Conservation (phyloP, 2,113 vertebrate genomes). For the Oplegnathus fasciatus region DNA sequence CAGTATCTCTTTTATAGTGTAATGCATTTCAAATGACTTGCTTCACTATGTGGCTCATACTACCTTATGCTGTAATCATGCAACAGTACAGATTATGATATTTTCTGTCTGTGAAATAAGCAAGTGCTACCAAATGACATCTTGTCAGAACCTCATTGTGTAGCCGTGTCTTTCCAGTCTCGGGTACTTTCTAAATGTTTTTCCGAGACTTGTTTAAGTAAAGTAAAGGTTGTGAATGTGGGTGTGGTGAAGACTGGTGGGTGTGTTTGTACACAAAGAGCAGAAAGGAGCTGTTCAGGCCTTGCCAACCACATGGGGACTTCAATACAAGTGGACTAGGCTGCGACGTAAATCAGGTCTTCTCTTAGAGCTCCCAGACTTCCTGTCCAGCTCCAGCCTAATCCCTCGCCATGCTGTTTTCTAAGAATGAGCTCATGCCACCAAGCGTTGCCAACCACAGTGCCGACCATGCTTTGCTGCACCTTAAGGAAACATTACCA, state of each 20-base stretch:
- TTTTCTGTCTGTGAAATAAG: not conserved
- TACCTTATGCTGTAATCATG: not conserved
- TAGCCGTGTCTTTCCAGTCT: not conserved
- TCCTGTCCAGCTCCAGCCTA: slow-evolving; percentile 54
- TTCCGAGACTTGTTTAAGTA: slow-evolving; percentile 26
- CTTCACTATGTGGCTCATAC: not conserved
- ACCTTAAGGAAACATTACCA: slow-evolving; percentile 46
- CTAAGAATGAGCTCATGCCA: slow-evolving; percentile 74
- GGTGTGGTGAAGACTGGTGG: slow-evolving; percentile 49
- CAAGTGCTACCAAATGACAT: not conserved
- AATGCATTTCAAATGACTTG: not conserved
- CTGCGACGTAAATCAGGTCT: slow-evolving; percentile 42
- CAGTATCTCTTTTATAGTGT: slow-evolving; percentile 2
- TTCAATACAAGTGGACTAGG: slow-evolving; percentile 37
- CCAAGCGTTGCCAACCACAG: slow-evolving; percentile 56
- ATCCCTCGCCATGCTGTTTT: slow-evolving; percentile 62
- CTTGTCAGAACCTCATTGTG: not conserved
- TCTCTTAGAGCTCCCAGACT: slow-evolving; percentile 50
- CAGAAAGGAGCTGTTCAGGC: slow-evolving; percentile 69
- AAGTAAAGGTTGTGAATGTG: slow-evolving; percentile 46
- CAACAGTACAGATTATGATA: not conserved
- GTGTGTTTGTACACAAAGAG: slow-evolving; percentile 61
- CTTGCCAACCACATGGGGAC: slow-evolving; percentile 52
- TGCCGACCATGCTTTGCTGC: slow-evolving; percentile 20
- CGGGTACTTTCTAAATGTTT: slow-evolving; percentile 32